Conservation (phyloP, 2,888 invertebrate genomes). For the Meteorus cinctellus region DNA sequence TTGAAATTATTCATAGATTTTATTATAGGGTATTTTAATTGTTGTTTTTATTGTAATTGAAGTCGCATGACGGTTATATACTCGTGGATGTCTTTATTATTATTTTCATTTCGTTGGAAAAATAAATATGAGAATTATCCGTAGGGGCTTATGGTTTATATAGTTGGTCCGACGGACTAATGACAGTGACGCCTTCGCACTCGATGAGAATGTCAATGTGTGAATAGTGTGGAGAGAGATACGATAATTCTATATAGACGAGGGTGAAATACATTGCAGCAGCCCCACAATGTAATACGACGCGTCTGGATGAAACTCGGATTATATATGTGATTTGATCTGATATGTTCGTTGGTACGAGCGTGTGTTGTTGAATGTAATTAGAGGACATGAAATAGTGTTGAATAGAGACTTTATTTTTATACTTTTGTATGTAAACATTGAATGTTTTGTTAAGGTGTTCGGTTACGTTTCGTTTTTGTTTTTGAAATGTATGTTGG, state of each 20-base stretch:
- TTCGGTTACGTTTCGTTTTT: neutral
- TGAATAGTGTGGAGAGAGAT: slow-evolving; percentile 3
- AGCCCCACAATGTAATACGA: slow-evolving; percentile 13
- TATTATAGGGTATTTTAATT: no score
- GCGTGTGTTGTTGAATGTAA: neutral
- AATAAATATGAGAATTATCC: slow-evolving; percentile 20
- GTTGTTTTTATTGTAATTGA: no score
- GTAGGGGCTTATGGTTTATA: no score
- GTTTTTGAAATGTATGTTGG: no score
- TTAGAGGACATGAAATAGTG: neutral
- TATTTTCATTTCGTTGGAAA: slow-evolving; percentile 4
- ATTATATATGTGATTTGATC: neutral
- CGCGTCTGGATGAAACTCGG: neutral
- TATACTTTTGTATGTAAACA: no score
- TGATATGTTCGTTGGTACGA: neutral
- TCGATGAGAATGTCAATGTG: slow-evolving; percentile 12
- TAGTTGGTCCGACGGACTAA: no score
- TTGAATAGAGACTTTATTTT: neutral
- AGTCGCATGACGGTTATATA: no score
- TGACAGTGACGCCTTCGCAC: neutral
- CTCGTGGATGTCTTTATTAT: neutral
- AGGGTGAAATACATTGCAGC: slow-evolving; percentile 2
- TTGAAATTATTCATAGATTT: no score
- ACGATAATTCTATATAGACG: slow-evolving; percentile 7
- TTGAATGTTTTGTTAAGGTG: no score